Conservation (phyloP, 1,140 invertebrate genomes). For the Heterodera schachtii region DNA sequence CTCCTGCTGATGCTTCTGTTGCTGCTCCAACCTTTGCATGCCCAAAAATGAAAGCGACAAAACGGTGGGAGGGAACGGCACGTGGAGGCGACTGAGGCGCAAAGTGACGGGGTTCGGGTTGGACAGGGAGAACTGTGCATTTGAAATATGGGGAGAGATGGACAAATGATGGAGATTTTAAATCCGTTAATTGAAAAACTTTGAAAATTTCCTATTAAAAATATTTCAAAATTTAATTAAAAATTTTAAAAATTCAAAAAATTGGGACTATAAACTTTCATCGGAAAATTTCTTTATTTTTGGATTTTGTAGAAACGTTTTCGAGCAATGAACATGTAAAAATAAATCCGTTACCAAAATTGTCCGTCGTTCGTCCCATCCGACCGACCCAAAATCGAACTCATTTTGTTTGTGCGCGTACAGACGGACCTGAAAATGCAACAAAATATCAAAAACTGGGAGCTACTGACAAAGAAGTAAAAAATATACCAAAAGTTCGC, state of each 20-base stretch:
- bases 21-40: not conserved
- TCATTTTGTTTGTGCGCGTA: constrained; percentile 70
- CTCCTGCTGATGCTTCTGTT: too few species aligned
- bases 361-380: constrained; percentile 73
- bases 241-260: too few species aligned
- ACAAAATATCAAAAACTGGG: too few species aligned
- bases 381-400: constrained; percentile 78
- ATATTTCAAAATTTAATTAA: too few species aligned
- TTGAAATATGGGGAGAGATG: too few species aligned
- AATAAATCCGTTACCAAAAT: constrained; percentile 60
- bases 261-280: too few species aligned
- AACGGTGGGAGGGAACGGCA: not conserved
- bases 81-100: constrained; percentile 13
- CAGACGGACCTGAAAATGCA: constrained; percentile 67
- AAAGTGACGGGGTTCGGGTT: constrained; percentile 43
- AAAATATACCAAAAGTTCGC: constrained; percentile 70
- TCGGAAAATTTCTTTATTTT: too few species aligned
- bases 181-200: not conserved
- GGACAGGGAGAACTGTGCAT: constrained; percentile 37
- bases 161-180: not conserved
- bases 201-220: too few species aligned
- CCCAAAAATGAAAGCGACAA: not conserved
- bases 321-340: not conserved
- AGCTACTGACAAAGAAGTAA: constrained; percentile 22
- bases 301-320: too few species aligned